Percentiles rank a stretch among this genome's conserved stretches.
phyloP scores from a whole-genome alignment of 2,888 invertebrate species.

The Apocheima hispidaria region DNA sequence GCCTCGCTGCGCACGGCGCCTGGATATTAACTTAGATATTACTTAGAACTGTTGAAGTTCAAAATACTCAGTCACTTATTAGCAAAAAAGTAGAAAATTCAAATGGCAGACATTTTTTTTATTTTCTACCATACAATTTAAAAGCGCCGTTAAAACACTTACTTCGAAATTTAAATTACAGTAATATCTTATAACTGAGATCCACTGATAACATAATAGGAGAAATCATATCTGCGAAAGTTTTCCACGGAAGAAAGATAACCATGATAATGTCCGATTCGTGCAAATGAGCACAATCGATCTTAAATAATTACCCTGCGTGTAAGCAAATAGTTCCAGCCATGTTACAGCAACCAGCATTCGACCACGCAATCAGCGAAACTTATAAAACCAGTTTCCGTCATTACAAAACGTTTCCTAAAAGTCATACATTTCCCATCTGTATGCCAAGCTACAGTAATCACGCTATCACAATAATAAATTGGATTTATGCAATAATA shows the following conservation, averaged over 20 bases:
- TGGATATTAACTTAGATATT: no score
- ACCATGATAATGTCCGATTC: slow-evolving; percentile 13
- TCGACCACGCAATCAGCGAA: slow-evolving; percentile 21
- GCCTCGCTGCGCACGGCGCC: no score
- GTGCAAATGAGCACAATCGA: slow-evolving; percentile 28
- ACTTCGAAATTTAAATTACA: no score
- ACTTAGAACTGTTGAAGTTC: no score
- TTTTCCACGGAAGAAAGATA: slow-evolving; percentile 8
- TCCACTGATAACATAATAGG: not conserved
- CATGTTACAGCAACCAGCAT: not conserved
- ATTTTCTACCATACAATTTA: no score
- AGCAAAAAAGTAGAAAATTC: no score
- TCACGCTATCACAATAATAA: slow-evolving; percentile 42
- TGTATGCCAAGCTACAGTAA: slow-evolving; percentile 36
- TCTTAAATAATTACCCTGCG: slow-evolving; percentile 20
- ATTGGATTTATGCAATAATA: slow-evolving; percentile 53
- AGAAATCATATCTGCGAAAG: slow-evolving; percentile 23
- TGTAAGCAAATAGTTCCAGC: slow-evolving; percentile 22
- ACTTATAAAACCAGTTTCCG: slow-evolving; percentile 34
- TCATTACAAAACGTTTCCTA: slow-evolving; percentile 38
- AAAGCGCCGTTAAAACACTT: no score
- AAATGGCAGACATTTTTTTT: no score
- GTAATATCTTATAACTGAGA: not conserved
- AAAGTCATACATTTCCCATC: slow-evolving; percentile 45
- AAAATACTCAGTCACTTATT: no score